phyloP scores from a whole-genome alignment of 1,140 invertebrate genomes.

The Apocrypta bakeri region DNA sequence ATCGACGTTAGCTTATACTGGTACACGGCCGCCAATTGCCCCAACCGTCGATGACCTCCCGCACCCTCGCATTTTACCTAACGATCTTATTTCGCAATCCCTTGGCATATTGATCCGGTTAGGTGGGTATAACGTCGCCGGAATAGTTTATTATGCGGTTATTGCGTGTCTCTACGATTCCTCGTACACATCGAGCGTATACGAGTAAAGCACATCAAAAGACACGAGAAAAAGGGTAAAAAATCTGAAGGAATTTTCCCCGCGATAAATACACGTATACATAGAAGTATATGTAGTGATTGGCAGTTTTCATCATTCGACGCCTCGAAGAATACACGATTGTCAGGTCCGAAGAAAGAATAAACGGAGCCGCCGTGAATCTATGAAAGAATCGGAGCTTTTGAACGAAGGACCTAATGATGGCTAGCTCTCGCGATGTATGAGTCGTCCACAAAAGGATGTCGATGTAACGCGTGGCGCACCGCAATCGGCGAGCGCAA shows the following conservation, averaged over 20 bases:
- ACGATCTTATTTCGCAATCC: constrained; percentile 72
- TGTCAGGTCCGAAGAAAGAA: constrained; percentile 12
- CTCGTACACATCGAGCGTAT: not conserved
- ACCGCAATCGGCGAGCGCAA: constrained; percentile 29
- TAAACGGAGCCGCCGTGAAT: constrained; percentile 30
- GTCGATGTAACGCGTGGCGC: constrained; percentile 22
- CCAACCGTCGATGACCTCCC: constrained; percentile 44
- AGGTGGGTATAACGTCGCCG: constrained; percentile 36
- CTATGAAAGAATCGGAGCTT: constrained; percentile 31
- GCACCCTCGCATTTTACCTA: constrained; percentile 66
- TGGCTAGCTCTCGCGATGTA: constrained; percentile 1
- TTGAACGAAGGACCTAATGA: constrained; percentile 35
- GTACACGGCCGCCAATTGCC: constrained; percentile 60
- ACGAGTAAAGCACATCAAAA: no score
- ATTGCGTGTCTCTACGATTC: not conserved
- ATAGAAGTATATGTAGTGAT: constrained; percentile 34
- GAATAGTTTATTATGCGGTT: constrained; percentile 56
- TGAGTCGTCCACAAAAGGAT: constrained; percentile 22
- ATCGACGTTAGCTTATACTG: constrained; percentile 64
- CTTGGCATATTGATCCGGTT: constrained; percentile 69
- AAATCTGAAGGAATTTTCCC: not conserved
- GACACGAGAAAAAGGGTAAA: not conserved
- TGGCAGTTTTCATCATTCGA: constrained; percentile 42
- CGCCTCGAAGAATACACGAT: not conserved
- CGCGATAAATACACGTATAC: not conserved